These are phyloP conservation scores for Cheilosia grossa DNA, from an alignment of 2,888 invertebrate genomes.

Conservation along the genomic window DNA sequence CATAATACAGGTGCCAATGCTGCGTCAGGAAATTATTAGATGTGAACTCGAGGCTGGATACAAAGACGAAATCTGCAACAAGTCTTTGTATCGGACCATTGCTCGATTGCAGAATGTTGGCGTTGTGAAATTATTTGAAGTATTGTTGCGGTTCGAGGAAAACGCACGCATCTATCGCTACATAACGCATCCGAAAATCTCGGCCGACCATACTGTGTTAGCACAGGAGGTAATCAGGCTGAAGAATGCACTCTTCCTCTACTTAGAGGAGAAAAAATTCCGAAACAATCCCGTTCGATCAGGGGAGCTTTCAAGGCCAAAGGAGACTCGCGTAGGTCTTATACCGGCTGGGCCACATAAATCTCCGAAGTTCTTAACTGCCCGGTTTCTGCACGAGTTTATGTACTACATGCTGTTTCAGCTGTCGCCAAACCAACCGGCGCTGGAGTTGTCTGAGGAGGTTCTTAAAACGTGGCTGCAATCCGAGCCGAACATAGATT, in stretches of 20 bases:
- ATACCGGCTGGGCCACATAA: conserved; percentile 54
- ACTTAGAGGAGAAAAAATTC: conserved; percentile 77
- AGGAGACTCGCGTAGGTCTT: conserved; percentile 9
- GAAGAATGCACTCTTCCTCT: conserved; percentile 78
- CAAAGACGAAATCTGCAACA: conserved; percentile 85
- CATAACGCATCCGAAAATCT: conserved; percentile 80
- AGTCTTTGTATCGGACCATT: conserved; percentile 86
- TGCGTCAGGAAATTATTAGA: conserved; percentile 84
- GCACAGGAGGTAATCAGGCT: conserved; percentile 78
- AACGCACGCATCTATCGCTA: conserved; percentile 78
- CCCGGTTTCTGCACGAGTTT: conserved; percentile 87
- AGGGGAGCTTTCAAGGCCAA: not conserved
- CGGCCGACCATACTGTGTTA: conserved; percentile 77
- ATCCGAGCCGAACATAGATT: conserved; percentile 81
- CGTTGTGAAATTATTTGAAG: conserved; percentile 79
- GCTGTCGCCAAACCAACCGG: conserved; percentile 82
- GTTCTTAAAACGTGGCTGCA: conserved; percentile 79
- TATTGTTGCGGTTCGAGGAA: conserved; percentile 77
- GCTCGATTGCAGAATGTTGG: conserved; percentile 83
- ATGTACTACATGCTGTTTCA: conserved; percentile 88
- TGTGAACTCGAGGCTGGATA: conserved; percentile 84
- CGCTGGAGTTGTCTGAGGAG: conserved; percentile 76
- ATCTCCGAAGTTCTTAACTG: conserved; percentile 87
- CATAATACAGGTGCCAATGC: conserved; percentile 85
- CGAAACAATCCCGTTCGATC: not conserved